Base-by-base conservation (phyloP, 1,140 invertebrate genomes). In the Drosophila oshimai region DNA sequence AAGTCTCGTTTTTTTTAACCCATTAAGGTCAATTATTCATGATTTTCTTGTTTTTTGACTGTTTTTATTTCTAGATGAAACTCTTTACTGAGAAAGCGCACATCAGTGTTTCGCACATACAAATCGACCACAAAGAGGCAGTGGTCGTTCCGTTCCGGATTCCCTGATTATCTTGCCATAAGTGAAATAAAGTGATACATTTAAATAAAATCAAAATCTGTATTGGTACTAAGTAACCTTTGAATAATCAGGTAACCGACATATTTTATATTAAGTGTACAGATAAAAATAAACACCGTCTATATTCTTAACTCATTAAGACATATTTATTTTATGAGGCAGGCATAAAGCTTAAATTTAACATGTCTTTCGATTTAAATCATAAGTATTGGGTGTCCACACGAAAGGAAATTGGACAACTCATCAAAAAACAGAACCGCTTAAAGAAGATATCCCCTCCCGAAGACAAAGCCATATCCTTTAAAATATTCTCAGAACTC, bases 41-140 rank as follows among this genome's bases (percentile, higher is more conserved):
- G n/a, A n/a, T n/a, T n/a, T n/a, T n/a, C 1, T 9, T n/a, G 4
- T 20, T 3, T 9, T 17, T 20, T 6, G 12, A n/a, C 28, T 44
- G 18, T 6, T 34, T 50, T 58, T 90, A 80, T 37, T 84, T 81
- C 10, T 83, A 95, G 95, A 94, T 95, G 64, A 93, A 81, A 62
- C 90, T 90, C 68, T 92, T 93, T 61, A 89, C 95, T 26, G 91
- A 92, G 37, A 93, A 93, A 79, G 93, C 94, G 31, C 91, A 92
- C 6, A 74, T 89, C 39, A 94, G 94, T 28, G 90, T 95, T 33
- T 90, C 92, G 45, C 93, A 95, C 26, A 92, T 96, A n/a, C 94
- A 94, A 92, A 94, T 96, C 41, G 94, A 95, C 75, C 95, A 96
- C 77, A 95, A 95, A 88, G 95, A 96, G 81, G 95, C 95, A 60